Base-by-base conservation (phyloP, 2,888 invertebrate species). In the Trissonchulus latispiculum region DNA sequence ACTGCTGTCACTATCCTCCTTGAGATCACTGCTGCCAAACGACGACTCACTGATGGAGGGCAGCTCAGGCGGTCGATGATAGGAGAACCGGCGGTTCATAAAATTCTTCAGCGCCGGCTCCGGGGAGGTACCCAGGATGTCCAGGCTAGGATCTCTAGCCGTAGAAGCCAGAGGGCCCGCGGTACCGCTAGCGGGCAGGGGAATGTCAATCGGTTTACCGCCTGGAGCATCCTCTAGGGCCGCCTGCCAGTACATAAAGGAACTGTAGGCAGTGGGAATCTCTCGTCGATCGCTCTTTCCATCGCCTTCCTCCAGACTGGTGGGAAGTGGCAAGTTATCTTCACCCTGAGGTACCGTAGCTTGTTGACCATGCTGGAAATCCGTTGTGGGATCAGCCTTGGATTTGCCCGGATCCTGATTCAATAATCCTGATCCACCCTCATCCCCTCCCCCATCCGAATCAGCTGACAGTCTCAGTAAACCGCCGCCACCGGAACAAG, bases 71-170 rank as follows among this genome's bases (percentile, higher is more conserved):
- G 48, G 8, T 48, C 48, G 48, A 23, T 48, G 8, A 23, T 29
- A 23, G 29, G 28, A 28, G n/a, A 62, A 62, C n/a, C 64, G 64
- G 64, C 64, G 64, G n/a, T 62, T 29, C 64, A 62, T 62, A 29
- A 62, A 62, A 3, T 3, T 15, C n/a, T 62, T 23, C 28, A 62
- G 29, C 28, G 28, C 29, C 33, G 68, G 32, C 15, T 67, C 32
- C 59, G 36, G 28, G 64, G 64, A 28, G 64, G 64, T 48, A 23
- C 48, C 48, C 8, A 48, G 23, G 23, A 48, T 48, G 8, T 48
- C 48, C 48, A 23, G 8, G 8, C 23, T 23, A 15, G 8, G 8
- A 15, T 23, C 48, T 23, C 8, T 23, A 23, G 8, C 23, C 48
- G 48, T 48, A 8, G 48, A 23, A 8, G 48, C 23, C 48, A 15